Percentiles rank a stretch among this genome's conserved stretches.
These are phyloP conservation scores for Microchrysa polita DNA, from an alignment of 2,888 invertebrate species.

Conservation along the genomic window DNA sequence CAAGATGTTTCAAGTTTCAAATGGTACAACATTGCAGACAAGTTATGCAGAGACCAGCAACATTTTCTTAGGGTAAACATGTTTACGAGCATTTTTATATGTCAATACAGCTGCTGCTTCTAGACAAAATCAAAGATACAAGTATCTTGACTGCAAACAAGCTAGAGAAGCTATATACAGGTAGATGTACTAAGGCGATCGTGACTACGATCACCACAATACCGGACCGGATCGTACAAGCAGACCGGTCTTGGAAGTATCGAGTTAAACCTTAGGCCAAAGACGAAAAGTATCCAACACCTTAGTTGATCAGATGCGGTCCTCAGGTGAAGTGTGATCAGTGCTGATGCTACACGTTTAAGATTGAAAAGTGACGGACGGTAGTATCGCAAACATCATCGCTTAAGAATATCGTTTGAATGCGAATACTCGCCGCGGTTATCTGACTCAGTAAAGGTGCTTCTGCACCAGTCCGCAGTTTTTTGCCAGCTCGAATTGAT, in stretches of 20 bases:
- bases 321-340: constrained; percentile 23
- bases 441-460: not conserved
- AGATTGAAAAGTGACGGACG: not conserved
- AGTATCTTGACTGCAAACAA: not conserved
- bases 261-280: not conserved
- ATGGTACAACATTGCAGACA: no score
- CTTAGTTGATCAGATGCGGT: constrained; percentile 42
- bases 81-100: not conserved
- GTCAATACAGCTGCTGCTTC: not conserved
- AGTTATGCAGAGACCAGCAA: not conserved
- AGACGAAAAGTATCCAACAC: constrained; percentile 30
- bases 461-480: no score
- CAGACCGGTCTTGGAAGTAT: constrained; percentile 29
- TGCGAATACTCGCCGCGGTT: not conserved
- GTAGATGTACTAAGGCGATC: constrained; percentile 4
- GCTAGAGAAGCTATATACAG: not conserved
- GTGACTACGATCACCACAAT: constrained; percentile 26
- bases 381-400: not conserved
- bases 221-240: constrained; percentile 24
- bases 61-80: not conserved
- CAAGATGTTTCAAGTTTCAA: not conserved
- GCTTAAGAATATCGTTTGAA: not conserved
- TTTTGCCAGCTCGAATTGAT: no score
- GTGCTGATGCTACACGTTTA: not conserved
- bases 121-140: not conserved